These are phyloP conservation scores for Amblyjoppa proteus DNA, from an alignment of 2,888 invertebrate genomes.

Conservation along the genomic window DNA sequence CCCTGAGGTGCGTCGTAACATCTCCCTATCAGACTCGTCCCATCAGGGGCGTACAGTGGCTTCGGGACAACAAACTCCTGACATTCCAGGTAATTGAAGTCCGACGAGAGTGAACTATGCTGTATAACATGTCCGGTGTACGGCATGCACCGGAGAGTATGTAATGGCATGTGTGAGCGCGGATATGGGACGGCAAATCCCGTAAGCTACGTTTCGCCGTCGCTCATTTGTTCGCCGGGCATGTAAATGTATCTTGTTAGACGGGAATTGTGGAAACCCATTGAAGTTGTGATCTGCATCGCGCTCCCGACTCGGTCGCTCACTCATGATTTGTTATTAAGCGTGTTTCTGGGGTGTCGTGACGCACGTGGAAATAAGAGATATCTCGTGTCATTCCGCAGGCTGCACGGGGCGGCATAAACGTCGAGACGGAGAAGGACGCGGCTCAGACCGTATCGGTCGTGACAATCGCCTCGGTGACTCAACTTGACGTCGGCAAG, in stretches of 20 bases:
- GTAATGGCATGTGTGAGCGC: not conserved
- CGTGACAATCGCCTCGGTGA: constrained; percentile 87
- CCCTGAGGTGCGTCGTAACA: constrained; percentile 87
- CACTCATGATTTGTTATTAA: constrained; percentile 49
- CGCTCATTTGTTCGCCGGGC: constrained; percentile 25
- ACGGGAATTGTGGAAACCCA: constrained; percentile 8
- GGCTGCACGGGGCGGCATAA: constrained; percentile 87
- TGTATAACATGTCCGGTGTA: constrained; percentile 33
- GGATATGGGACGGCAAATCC: constrained; percentile 5
- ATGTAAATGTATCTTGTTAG: constrained; percentile 17
- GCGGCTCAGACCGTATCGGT: constrained; percentile 87
- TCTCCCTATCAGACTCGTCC: constrained; percentile 83
- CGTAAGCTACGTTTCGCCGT: constrained; percentile 32
- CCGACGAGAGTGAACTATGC: constrained; percentile 54
- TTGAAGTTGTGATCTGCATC: constrained; percentile 13
- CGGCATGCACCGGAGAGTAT: not conserved
- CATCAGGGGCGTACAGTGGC: constrained; percentile 86
- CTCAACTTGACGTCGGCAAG: constrained; percentile 86
- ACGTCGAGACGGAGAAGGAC: constrained; percentile 88
- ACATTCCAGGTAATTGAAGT: constrained; percentile 86
- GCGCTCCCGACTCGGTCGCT: not conserved
- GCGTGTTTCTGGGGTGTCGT: constrained; percentile 23
- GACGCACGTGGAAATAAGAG: constrained; percentile 46
- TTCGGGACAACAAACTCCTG: constrained; percentile 86
- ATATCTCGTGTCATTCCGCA: constrained; percentile 72